Percentiles rank a stretch among this genome's conserved stretches.
Evolutionary conservation across 2,888 invertebrate genomes (phyloP).

Genomic region (Parnassius apollo): DNA sequence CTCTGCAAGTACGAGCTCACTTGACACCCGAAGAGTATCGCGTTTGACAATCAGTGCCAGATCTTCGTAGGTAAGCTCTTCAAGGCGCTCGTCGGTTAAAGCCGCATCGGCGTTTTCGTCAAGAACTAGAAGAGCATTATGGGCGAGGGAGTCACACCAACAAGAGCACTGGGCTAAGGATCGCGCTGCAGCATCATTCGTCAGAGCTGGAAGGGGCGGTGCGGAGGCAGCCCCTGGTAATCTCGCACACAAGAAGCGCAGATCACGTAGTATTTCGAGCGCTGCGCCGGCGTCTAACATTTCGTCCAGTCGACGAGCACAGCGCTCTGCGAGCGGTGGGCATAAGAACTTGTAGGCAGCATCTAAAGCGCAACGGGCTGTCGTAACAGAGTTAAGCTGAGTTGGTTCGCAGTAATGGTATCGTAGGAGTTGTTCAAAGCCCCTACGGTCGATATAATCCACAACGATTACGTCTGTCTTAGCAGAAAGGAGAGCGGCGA

Average conservation of each 20-base stretch:
- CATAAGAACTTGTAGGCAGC: conserved; percentile 89
- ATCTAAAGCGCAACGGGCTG: conserved; percentile 86
- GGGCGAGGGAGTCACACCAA: conserved; percentile 83
- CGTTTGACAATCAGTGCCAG: conserved; percentile 84
- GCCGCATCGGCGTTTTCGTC: conserved; percentile 71
- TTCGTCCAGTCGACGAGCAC: conserved; percentile 84
- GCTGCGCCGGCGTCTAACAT: conserved; percentile 84
- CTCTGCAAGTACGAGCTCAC: conserved; percentile 82
- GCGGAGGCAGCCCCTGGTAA: conserved; percentile 73
- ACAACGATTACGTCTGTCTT: conserved; percentile 75
- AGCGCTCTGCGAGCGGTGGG: conserved; percentile 84
- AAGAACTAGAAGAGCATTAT: conserved; percentile 82
- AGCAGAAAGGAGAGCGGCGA: conserved; percentile 78
- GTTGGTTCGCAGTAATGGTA: conserved; percentile 84
- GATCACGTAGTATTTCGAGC: conserved; percentile 82
- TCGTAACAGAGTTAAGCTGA: conserved; percentile 82
- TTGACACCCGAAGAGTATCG: conserved; percentile 84
- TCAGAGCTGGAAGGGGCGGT: conserved; percentile 69
- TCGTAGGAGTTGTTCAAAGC: conserved; percentile 84
- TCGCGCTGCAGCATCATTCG: conserved; percentile 61
- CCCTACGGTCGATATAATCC: conserved; percentile 83
- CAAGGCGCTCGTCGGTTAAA: conserved; percentile 62
- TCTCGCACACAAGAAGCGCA: conserved; percentile 72
- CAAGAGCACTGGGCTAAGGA: conserved; percentile 70
- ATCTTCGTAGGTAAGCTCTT: conserved; percentile 83